A percentile compares a stretch with the other conserved stretches of the same genome.
phyloP scores from a whole-genome alignment of 2,113 vertebrate species.

The Ifrita kowaldi region DNA sequence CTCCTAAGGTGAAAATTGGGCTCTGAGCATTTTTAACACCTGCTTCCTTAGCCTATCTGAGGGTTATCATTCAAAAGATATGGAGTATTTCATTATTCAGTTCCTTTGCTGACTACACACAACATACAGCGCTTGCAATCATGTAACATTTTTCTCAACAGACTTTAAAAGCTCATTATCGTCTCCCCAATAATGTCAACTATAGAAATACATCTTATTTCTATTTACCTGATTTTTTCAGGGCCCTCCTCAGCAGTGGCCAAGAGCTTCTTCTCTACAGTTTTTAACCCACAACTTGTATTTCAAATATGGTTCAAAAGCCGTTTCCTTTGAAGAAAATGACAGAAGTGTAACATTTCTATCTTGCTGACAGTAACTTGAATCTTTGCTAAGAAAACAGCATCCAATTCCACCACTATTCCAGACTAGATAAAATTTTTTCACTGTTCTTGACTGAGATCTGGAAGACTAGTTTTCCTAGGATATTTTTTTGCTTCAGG shows the following conservation, averaged over 20 bases:
- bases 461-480: not conserved
- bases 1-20: not conserved
- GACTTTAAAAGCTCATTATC: not conserved
- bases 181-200: not conserved
- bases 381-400: not conserved
- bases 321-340: not conserved
- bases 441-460: not conserved
- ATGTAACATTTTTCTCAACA: not conserved
- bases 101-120: not conserved
- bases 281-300: not conserved
- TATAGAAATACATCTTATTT: not conserved
- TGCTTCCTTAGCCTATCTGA: not conserved
- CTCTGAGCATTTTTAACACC: not conserved
- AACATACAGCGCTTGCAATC: not conserved
- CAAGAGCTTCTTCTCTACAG: not conserved
- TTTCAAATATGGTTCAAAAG: not conserved
- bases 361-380: not conserved
- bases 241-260: not conserved
- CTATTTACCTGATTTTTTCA: not conserved
- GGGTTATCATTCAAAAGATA: not conserved
- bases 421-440: not conserved
- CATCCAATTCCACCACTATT: not conserved
- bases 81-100: not conserved
- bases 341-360: not conserved
- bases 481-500: not conserved